Conservation (phyloP, 2,888 invertebrate species). For the Alsophila aescularia region DNA sequence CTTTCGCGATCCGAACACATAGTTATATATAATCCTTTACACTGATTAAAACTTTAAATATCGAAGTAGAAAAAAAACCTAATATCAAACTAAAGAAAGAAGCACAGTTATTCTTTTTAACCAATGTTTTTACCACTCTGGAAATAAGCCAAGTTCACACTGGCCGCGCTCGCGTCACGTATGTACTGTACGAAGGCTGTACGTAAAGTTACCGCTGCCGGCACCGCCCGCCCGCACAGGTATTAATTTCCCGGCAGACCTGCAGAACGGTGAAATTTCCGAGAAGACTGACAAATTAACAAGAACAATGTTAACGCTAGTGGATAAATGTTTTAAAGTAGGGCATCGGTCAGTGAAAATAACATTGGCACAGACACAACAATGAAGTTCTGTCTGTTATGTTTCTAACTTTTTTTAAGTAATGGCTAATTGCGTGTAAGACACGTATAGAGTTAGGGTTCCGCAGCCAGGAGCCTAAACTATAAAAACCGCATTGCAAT, state of each 20-base stretch:
- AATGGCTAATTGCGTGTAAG: too few species aligned
- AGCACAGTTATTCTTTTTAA: neutral
- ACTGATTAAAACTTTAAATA: too few species aligned
- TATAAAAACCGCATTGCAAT: too few species aligned
- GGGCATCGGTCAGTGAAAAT: neutral
- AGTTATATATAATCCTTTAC: too few species aligned
- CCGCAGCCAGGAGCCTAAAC: too few species aligned
- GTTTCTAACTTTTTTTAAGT: too few species aligned
- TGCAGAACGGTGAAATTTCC: conserved; percentile 46
- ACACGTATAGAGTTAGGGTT: too few species aligned
- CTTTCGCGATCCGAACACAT: too few species aligned
- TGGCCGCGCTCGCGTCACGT: conserved; percentile 6
- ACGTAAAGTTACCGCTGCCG: conserved; percentile 52
- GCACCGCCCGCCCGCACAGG: too few species aligned
- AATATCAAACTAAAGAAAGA: neutral
- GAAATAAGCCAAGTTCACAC: conserved; percentile 33
- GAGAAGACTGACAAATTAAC: conserved; percentile 44
- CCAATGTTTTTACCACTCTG: neutral
- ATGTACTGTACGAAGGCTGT: conserved; percentile 30
- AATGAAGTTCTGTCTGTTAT: too few species aligned
- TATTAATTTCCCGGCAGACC: conserved; percentile 63
- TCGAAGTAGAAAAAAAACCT: neutral
- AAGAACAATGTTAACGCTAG: conserved; percentile 43
- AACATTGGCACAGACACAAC: too few species aligned
- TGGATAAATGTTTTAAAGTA: conserved; percentile 34